Conservation (phyloP, 2,888 invertebrate genomes). For the Apotomis turbidana region DNA sequence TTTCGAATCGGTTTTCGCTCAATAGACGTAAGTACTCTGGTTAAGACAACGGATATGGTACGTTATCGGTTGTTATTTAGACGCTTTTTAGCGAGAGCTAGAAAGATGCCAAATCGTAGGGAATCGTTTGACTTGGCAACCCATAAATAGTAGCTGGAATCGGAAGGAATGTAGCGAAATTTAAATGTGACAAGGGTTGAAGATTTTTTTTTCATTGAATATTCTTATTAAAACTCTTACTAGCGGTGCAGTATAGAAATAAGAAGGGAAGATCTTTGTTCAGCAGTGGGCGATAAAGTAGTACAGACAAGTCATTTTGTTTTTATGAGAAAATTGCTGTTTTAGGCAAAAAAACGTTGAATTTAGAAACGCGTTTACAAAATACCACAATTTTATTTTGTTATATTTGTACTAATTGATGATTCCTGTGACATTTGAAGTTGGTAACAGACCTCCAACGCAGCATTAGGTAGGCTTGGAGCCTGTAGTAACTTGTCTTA, state of each 20-base stretch:
- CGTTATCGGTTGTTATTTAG: constrained; percentile 5
- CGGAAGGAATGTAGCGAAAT: constrained; percentile 4
- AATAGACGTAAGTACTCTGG: constrained; percentile 60
- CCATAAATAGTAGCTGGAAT: constrained; percentile 18
- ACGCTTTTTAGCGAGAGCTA: constrained; percentile 51
- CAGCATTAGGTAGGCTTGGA: constrained; percentile 49
- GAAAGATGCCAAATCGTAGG: constrained; percentile 51
- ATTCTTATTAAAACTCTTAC: too few species aligned
- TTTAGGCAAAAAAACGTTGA: too few species aligned
- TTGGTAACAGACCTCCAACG: background rate
- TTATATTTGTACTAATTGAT: background rate
- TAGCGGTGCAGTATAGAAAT: too few species aligned
- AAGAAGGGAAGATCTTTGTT: too few species aligned
- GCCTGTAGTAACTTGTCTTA: constrained; percentile 53
- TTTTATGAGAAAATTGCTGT: too few species aligned
- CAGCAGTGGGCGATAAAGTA: too few species aligned
- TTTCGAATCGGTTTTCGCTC: constrained; percentile 66
- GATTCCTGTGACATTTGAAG: background rate
- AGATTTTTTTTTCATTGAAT: too few species aligned
- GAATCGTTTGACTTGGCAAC: constrained; percentile 21
- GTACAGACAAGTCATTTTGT: too few species aligned
- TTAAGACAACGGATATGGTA: constrained; percentile 13
- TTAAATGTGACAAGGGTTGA: constrained; percentile 1
- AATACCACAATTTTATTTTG: too few species aligned
- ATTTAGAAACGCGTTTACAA: too few species aligned